These are phyloP conservation scores for Tylochromis polylepis DNA, from an alignment of 2,113 vertebrate species.

Conservation along the genomic window DNA sequence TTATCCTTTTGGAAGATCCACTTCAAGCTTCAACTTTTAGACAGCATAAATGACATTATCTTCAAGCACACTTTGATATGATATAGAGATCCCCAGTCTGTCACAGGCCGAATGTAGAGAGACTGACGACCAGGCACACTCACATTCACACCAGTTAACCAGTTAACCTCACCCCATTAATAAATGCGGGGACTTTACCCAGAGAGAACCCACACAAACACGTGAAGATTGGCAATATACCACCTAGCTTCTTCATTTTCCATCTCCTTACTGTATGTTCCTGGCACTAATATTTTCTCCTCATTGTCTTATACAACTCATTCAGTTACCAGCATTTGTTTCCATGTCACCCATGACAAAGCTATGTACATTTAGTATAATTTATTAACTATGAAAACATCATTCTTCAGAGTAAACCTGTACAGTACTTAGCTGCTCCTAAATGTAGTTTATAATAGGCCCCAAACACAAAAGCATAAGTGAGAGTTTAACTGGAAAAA, in stretches of 20 bases:
- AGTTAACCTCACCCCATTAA: neutral
- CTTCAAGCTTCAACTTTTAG: neutral
- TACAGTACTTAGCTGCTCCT: neutral
- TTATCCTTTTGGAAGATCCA: neutral
- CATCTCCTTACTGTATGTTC: neutral
- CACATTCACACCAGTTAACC: neutral
- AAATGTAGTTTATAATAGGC: neutral
- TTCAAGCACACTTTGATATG: neutral
- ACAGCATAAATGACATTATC: neutral
- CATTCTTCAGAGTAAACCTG: neutral
- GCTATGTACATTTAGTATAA: neutral
- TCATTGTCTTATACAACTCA: neutral
- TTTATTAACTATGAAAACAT: neutral
- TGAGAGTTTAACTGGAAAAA: neutral
- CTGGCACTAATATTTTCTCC: neutral
- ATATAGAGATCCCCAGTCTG: neutral
- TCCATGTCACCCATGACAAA: neutral
- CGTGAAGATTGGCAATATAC: neutral
- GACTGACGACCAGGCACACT: neutral
- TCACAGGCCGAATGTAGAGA: neutral
- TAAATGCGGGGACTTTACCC: neutral
- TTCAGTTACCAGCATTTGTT: neutral
- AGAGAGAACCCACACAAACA: neutral
- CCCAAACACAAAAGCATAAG: neutral
- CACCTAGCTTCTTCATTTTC: neutral